phyloP scores from a whole-genome alignment of 2,113 vertebrate species.

The Neoarius graeffei region DNA sequence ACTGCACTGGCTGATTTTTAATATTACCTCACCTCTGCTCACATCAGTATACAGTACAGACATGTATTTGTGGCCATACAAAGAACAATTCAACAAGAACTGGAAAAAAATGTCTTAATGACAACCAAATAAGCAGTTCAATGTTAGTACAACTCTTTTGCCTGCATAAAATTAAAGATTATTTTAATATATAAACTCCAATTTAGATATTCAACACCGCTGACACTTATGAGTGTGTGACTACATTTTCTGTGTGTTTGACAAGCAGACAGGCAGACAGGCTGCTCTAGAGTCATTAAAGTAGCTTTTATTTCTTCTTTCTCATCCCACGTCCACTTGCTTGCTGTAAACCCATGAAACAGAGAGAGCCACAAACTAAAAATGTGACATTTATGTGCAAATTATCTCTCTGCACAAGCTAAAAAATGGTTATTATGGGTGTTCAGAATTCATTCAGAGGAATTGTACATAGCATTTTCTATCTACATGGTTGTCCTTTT shows the following conservation, averaged over 20 bases:
- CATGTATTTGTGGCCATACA: not conserved
- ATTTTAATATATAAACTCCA: not conserved
- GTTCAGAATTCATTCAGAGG: slow-evolving; percentile 70
- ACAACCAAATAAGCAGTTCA: not conserved
- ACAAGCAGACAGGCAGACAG: slow-evolving; percentile 19
- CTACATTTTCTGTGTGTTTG: not conserved
- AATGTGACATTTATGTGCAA: slow-evolving; percentile 68
- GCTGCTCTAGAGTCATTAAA: slow-evolving; percentile 16
- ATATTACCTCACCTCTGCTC: not conserved
- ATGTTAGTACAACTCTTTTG: not conserved
- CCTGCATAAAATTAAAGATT: not conserved
- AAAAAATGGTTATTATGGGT: slow-evolving; percentile 72
- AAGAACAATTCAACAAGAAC: not conserved
- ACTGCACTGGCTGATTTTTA: not conserved
- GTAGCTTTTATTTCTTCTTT: slow-evolving; percentile 15
- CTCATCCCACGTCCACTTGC: not conserved
- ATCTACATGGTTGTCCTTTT: slow-evolving; percentile 64
- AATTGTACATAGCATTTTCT: slow-evolving; percentile 70
- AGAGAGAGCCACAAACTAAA: slow-evolving; percentile 60
- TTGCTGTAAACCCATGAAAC: slow-evolving; percentile 48
- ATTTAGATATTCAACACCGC: not conserved
- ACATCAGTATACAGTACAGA: not conserved
- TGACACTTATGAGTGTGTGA: not conserved
- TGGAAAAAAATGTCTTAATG: not conserved
- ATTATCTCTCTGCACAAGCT: slow-evolving; percentile 63